These are phyloP conservation scores for Cyprinodon diabolis DNA, from an alignment of 2,797 vertebrate genomes.

Conservation along the genomic window DNA sequence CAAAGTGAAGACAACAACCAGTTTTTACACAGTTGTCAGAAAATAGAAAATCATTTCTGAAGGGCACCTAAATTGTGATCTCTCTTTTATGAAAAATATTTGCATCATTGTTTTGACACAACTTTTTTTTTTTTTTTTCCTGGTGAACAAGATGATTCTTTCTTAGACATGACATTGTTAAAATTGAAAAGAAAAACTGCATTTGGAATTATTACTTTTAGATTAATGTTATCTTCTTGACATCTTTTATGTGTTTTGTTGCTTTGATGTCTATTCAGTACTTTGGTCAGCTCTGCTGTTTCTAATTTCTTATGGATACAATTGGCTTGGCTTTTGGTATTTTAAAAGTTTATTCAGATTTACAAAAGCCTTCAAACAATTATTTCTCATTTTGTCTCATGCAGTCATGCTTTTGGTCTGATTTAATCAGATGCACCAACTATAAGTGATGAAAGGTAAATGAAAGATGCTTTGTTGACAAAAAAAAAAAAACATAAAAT, in stretches of 20 bases:
- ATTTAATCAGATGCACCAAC: neutral
- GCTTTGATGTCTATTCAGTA: too few species aligned
- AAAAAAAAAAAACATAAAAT: neutral
- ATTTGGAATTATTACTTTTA: conserved; percentile 41
- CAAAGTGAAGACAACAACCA: conserved; percentile 62
- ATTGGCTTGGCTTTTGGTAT: conserved; percentile 48
- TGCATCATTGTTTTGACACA: conserved; percentile 24
- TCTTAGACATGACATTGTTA: conserved; percentile 18
- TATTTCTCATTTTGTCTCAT: neutral
- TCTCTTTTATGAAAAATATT: conserved; percentile 35
- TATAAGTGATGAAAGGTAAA: neutral
- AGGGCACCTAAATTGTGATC: conserved; percentile 50
- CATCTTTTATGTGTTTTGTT: too few species aligned
- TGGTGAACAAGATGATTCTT: conserved; percentile 10
- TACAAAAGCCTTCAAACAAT: neutral
- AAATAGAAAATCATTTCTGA: conserved; percentile 62
- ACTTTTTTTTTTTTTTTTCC: conserved; percentile 23
- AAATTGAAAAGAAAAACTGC: conserved; percentile 3
- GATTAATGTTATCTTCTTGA: conserved; percentile 43
- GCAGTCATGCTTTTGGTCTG: neutral
- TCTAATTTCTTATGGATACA: too few species aligned
- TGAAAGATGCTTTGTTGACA: neutral
- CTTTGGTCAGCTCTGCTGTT: too few species aligned
- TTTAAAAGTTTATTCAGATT: conserved; percentile 44
- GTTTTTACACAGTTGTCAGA: conserved; percentile 71